Conservation (phyloP, 2,113 vertebrate species). For the Cyanoderma ruficeps region DNA sequence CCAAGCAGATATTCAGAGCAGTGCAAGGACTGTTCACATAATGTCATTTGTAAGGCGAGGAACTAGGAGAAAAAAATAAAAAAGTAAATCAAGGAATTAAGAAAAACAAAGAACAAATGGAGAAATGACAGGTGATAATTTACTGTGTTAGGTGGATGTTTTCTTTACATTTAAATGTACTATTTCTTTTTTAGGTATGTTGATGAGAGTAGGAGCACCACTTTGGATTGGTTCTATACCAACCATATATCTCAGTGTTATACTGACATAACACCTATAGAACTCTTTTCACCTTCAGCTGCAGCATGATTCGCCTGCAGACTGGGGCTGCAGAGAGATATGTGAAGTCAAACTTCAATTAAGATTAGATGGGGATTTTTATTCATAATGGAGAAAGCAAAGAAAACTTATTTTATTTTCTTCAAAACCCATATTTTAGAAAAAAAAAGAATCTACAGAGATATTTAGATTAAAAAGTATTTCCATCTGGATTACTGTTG, state of each 20-base stretch:
- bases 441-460: not conserved
- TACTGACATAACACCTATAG: not conserved
- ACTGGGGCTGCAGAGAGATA: not conserved
- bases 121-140: not conserved
- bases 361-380: not conserved
- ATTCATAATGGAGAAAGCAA: not conserved
- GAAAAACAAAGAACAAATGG: not conserved
- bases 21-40: not conserved
- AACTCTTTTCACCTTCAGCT: not conserved
- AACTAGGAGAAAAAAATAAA: not conserved
- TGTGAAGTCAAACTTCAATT: not conserved
- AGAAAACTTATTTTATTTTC: not conserved
- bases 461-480: not conserved
- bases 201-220: not conserved
- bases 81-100: not conserved
- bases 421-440: not conserved
- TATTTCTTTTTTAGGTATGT: not conserved
- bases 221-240: not conserved
- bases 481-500: not conserved
- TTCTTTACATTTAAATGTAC: not conserved
- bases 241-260: not conserved
- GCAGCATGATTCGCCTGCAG: not conserved
- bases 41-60: not conserved
- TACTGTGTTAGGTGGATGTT: not conserved
- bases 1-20: not conserved